Percentiles rank a stretch among this genome's conserved stretches.
Evolutionary conservation across 1,140 invertebrate species (phyloP).

Genomic region (Brachionus manjavacas): DNA sequence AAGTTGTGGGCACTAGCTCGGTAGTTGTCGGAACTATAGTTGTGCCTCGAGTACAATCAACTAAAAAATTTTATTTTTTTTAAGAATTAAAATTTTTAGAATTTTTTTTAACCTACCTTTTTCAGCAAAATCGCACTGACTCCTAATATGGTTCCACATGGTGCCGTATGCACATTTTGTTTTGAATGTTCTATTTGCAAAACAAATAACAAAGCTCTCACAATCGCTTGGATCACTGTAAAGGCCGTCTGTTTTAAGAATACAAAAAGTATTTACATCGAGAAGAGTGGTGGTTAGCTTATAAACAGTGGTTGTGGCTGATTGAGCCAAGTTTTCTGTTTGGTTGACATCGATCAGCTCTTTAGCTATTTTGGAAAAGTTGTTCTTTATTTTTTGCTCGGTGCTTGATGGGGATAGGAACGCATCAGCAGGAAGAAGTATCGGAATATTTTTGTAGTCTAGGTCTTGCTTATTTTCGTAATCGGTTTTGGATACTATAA

Average conservation of each 20-base stretch:
- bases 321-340: not conserved
- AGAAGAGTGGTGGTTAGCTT: not conserved
- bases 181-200: constrained; percentile 30
- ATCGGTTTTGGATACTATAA: constrained; percentile 1
- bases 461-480: not conserved
- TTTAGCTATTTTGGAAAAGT: constrained; percentile 39
- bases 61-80: not conserved
- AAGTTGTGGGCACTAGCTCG: not conserved
- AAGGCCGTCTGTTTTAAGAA: constrained; percentile 38
- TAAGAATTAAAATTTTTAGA: not conserved
- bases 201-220: constrained; percentile 42
- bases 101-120: not conserved
- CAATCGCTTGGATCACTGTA: constrained; percentile 32
- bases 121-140: constrained; percentile 36
- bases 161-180: constrained; percentile 42
- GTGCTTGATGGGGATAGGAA: not conserved
- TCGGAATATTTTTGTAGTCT: constrained; percentile 20
- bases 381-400: not conserved
- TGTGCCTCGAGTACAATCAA: not conserved
- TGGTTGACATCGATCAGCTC: not conserved
- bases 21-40: constrained; percentile 2
- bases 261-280: constrained; percentile 21
- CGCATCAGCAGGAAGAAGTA: constrained; percentile 5
- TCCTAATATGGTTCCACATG: constrained; percentile 28
- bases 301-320: not conserved